Base-by-base conservation (phyloP, 2,113 vertebrate species). In the Maccullochella peelii region DNA sequence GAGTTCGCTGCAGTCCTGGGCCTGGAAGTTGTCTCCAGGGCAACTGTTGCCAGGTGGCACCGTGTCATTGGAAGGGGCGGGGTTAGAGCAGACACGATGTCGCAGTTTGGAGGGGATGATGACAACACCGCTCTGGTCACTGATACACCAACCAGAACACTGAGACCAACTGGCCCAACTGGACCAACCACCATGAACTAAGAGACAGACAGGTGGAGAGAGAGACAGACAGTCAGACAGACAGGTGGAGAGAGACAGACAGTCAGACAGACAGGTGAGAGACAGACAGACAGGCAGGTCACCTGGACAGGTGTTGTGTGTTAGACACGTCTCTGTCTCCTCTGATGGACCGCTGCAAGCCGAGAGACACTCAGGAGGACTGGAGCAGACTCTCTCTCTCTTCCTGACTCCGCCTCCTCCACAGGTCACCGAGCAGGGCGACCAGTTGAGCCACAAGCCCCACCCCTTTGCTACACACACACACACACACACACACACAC, bases 141-240 rank as follows among this genome's bases (percentile, higher is more conserved):
- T 11, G 20, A 91, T 76, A 38, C 93, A 94, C 0, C 30, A 3
- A 33, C 50, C 65, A 18, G 91, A 88, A 68, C 93, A 94, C 5
- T 3, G 0, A 40, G 73, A 55, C 93, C 92, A 94, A 1, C 0
- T 1, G 0, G 79, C 72, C 93, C 93, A 94, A 0, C 0, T 1
- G 2, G 91, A 83, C 93, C 93, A 94, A 3, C 76, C 74, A 0
- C 93, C 93, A 2, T 93, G 92, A 15, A 92, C 93, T 94, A 83
- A 66, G 38, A 63, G 55, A 71, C 20, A 18, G 75, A 61, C 71
- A 30, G 38, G 52, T 16, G 25, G 0, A 16, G 36, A 20, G 0
- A 68, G 36, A 16, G 36, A 20, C 0, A 68, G 36, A 40, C 14
- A 44, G 14, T 49, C 27, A 68, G 55, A 1, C 20, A 30, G 44